Evolutionary conservation across 2,888 invertebrate species (phyloP).

Genomic region (Orchesellides sinensis): DNA sequence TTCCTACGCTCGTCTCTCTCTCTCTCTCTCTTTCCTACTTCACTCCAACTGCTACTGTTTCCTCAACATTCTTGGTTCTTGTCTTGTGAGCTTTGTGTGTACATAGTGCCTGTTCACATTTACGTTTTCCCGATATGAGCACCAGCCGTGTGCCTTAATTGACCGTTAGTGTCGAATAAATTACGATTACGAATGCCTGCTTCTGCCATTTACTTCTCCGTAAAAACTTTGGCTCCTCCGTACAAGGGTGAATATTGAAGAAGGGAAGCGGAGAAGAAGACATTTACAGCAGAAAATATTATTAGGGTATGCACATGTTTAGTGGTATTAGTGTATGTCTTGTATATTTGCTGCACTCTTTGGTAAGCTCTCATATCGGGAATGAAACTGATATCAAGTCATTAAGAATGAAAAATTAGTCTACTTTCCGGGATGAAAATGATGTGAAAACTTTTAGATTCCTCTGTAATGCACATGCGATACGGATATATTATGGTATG

Average conservation of each 20-base stretch:
- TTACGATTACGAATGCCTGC: constrained; percentile 72
- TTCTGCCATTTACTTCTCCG: constrained; percentile 48
- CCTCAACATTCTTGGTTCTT: not conserved
- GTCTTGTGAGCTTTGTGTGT: constrained; percentile 8
- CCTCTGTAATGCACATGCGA: constrained; percentile 40
- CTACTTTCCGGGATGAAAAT: constrained; percentile 62
- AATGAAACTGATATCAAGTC: constrained; percentile 60
- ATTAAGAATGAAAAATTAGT: constrained; percentile 66
- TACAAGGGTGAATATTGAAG: not conserved
- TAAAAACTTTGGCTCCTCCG: constrained; percentile 11
- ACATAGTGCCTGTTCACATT: constrained; percentile 41
- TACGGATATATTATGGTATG: not conserved
- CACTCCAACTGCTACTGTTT: not conserved
- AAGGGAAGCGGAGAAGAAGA: constrained; percentile 16
- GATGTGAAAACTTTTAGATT: constrained; percentile 62
- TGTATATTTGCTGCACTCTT: not conserved
- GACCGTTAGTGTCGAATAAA: constrained; percentile 74
- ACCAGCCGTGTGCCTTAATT: constrained; percentile 71
- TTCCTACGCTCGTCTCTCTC: not conserved
- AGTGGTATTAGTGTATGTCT: constrained; percentile 1
- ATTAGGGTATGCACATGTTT: constrained; percentile 18
- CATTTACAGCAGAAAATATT: constrained; percentile 35
- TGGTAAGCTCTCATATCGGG: constrained; percentile 25
- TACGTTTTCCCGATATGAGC: constrained; percentile 59
- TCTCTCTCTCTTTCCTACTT: not conserved